Conservation (phyloP, 2,797 vertebrate species). For the Spondyliosoma cantharus region DNA sequence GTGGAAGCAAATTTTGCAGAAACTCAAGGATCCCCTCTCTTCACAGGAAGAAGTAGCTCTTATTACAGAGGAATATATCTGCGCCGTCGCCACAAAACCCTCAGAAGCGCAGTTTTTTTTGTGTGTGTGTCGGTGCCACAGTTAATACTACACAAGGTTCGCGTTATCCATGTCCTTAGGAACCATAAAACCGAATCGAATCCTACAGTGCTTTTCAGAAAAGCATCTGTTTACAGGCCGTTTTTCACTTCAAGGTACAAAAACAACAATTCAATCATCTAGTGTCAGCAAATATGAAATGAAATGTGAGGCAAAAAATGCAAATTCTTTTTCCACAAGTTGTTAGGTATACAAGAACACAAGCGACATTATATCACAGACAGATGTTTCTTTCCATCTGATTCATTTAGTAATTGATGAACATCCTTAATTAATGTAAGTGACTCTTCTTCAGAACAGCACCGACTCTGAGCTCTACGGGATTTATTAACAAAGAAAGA, state of each 20-base stretch:
- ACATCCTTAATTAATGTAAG: not conserved
- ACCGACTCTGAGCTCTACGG: not conserved
- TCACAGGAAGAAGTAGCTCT: conserved; percentile 16
- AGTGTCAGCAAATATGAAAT: not conserved
- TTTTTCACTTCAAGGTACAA: not conserved
- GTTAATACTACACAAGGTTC: conserved; percentile 23
- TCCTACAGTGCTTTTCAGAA: conserved; percentile 2
- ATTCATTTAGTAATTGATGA: conserved; percentile 4
- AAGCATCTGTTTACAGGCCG: not conserved
- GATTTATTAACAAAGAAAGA: not conserved
- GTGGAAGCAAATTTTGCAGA: conserved; percentile 40
- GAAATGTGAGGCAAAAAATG: not conserved
- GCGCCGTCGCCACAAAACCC: conserved; percentile 5
- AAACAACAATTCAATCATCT: not conserved
- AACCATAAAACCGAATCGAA: conserved; percentile 23
- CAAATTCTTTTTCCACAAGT: conserved; percentile 1
- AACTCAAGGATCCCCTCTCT: conserved; percentile 29
- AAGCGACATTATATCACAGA: not conserved
- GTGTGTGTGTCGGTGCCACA: not conserved
- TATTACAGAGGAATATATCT: conserved; percentile 34
- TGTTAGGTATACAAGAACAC: no score
- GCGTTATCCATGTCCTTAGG: not conserved
- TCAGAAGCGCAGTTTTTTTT: not conserved
- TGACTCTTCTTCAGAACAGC: conserved; percentile 2
- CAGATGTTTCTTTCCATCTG: not conserved